phyloP scores from a whole-genome alignment of 2,797 vertebrate genomes.

The Poeciliopsis gracilis region DNA sequence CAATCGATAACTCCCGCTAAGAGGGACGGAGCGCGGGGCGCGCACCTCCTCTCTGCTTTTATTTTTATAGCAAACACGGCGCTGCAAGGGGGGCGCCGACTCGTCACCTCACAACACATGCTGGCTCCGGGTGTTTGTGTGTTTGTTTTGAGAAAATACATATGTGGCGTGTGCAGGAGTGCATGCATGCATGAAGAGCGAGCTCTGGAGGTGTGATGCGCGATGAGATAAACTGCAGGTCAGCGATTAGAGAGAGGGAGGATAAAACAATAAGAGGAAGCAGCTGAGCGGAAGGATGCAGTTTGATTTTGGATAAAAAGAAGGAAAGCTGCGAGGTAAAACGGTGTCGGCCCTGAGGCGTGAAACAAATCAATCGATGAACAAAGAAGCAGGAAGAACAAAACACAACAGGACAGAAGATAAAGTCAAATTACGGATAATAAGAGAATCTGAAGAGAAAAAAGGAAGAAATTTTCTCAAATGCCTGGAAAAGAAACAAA shows the following conservation, averaged over 20 bases:
- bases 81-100: conserved; percentile 12
- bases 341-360: not conserved
- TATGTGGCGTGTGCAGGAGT: conserved; percentile 55
- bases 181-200: conserved; percentile 48
- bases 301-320: not conserved
- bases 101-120: conserved; percentile 60
- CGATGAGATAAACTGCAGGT: conserved; percentile 51
- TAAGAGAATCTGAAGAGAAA: not conserved
- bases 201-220: conserved; percentile 43
- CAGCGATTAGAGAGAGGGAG: not conserved
- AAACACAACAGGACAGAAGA: not conserved
- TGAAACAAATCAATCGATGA: conserved; percentile 2
- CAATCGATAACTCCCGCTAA: conserved; percentile 85
- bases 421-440: not conserved
- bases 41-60: conserved; percentile 57
- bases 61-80: conserved; percentile 41
- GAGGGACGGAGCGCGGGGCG: conserved; percentile 65
- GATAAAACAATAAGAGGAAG: not conserved
- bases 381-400: not conserved
- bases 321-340: not conserved
- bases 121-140: conserved; percentile 54
- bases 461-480: not conserved
- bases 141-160: conserved; percentile 67
- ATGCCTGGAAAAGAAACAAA: not conserved
- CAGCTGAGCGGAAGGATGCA: not conserved